phyloP scores from a whole-genome alignment of 37 sponge, comb jelly and placozoan species.

The Geodia barretti region DNA sequence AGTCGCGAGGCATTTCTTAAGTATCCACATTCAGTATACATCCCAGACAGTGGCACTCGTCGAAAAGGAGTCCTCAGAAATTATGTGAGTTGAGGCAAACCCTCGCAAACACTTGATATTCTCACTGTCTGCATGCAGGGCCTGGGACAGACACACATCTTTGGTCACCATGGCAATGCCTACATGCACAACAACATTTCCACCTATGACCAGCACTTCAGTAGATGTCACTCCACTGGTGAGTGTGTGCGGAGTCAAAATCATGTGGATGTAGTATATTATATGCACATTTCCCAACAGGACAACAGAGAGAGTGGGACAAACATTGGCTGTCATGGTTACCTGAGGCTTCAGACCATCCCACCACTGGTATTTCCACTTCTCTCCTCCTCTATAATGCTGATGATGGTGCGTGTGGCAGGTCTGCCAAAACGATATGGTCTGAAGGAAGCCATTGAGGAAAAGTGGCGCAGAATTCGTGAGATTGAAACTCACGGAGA shows the following conservation, averaged over 20 bases:
- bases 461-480: conserved; percentile 63
- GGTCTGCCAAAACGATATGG: conserved; percentile 32
- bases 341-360: conserved; percentile 84
- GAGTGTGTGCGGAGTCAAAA: too few species aligned
- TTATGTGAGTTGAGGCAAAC: conserved; percentile 42
- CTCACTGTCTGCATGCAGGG: conserved; percentile 50
- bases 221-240: conserved; percentile 29
- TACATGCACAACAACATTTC: conserved; percentile 79
- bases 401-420: not conserved
- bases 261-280: too few species aligned
- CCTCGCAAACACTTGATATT: not conserved
- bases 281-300: too few species aligned
- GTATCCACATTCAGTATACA: conserved; percentile 18
- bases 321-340: conserved; percentile 78
- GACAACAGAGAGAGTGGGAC: conserved; percentile 72
- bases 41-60: conserved; percentile 72
- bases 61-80: conserved; percentile 65
- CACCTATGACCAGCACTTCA: conserved; percentile 80
- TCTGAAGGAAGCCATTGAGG: conserved; percentile 44
- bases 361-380: conserved; percentile 70
- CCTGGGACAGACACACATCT: conserved; percentile 65
- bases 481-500: conserved; percentile 52
- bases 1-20: conserved; percentile 48
- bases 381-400: too few species aligned
- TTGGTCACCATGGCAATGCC: conserved; percentile 84